Conservation (phyloP, 2,113 vertebrate genomes). For the Bombycilla garrulus region DNA sequence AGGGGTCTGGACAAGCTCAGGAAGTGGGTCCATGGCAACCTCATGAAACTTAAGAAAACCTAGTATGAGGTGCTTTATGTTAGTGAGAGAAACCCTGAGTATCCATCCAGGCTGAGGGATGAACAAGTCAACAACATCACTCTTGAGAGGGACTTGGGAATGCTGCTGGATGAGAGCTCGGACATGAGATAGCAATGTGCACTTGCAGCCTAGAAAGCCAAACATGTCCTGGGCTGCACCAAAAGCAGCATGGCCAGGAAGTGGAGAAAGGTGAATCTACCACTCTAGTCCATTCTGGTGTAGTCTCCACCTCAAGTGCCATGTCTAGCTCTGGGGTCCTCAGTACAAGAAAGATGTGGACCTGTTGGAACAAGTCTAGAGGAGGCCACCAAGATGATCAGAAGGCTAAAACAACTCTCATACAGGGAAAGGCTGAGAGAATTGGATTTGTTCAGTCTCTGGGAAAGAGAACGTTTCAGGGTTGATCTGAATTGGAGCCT, state of each 20-base stretch:
- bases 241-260: not conserved
- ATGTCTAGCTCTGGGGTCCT: not conserved
- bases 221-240: not conserved
- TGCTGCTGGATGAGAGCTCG: not conserved
- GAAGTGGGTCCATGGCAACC: not conserved
- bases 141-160: accelerated
- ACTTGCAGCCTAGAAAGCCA: not conserved
- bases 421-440: not conserved
- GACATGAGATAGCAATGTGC: not conserved
- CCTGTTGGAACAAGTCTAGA: not conserved
- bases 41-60: not conserved
- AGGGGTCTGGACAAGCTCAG: not conserved
- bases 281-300: not conserved
- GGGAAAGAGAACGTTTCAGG: not conserved
- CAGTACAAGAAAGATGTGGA: too few species aligned
- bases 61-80: not conserved
- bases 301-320: not conserved
- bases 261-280: not conserved
- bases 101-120: not conserved
- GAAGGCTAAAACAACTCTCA: not conserved
- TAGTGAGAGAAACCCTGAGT: not conserved
- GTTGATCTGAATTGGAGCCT: not conserved
- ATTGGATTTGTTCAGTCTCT: not conserved
- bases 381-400: not conserved
- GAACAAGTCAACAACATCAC: not conserved